Conservation (phyloP, 1,140 invertebrate species). For the Caenorhabditis elegans region DNA sequence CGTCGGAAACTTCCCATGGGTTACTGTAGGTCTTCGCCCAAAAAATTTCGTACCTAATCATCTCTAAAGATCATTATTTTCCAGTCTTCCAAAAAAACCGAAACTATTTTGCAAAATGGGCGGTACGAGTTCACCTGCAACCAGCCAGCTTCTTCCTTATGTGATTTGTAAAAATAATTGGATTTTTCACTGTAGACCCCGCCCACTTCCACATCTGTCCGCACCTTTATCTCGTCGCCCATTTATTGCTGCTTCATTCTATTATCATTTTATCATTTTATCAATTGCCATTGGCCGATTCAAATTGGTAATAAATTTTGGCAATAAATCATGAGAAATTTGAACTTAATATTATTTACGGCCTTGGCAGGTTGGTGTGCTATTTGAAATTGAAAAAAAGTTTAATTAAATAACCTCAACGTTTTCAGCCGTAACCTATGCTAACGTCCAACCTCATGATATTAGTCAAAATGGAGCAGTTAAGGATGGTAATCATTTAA, state of each 20-base stretch:
- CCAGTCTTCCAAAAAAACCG: background rate
- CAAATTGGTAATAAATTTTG: background rate
- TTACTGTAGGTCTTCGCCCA: no score
- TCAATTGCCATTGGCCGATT: background rate
- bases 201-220: background rate
- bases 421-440: background rate
- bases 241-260: constrained; percentile 2
- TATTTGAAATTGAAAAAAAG: background rate
- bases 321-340: background rate
- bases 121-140: no score
- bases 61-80: background rate
- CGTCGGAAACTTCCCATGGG: no score
- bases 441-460: background rate
- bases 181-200: background rate
- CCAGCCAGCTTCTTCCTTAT: background rate
- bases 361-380: background rate
- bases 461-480: background rate
- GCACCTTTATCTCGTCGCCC: background rate
- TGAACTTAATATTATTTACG: background rate
- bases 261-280: constrained; percentile 22
- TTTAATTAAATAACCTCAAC: background rate
- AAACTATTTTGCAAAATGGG: no score
- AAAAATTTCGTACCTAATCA: background rate
- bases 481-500: background rate
- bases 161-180: constrained; percentile 18